Conservation (phyloP, 2,113 vertebrate genomes). For the Misgurnus anguillicaudatus region DNA sequence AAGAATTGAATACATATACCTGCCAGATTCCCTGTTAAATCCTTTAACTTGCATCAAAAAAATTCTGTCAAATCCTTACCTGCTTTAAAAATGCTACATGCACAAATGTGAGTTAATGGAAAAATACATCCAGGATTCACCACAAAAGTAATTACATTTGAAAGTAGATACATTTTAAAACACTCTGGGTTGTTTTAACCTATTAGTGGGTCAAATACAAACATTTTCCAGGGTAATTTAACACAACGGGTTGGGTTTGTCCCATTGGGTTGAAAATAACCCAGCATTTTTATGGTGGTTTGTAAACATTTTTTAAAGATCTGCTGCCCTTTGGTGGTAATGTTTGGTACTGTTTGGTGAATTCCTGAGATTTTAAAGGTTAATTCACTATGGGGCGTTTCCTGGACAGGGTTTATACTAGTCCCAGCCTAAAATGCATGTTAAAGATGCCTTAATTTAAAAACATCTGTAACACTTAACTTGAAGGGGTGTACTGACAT, state of each 20-base stretch:
- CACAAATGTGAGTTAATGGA: neutral
- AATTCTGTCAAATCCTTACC: neutral
- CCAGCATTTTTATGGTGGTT: too few relatives aligned
- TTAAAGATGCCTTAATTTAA: too few relatives aligned
- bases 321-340: conserved; percentile 58
- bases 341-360: neutral
- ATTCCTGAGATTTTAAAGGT: neutral
- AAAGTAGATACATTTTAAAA: neutral
- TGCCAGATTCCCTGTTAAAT: conserved; percentile 4
- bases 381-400: too few relatives aligned
- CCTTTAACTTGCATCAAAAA: neutral
- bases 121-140: neutral
- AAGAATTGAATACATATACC: neutral
- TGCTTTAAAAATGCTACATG: neutral
- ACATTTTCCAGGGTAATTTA: too few relatives aligned
- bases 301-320: neutral
- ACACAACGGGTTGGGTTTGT: too few relatives aligned
- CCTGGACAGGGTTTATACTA: too few relatives aligned
- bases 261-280: too few relatives aligned
- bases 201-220: too few relatives aligned
- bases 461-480: too few relatives aligned
- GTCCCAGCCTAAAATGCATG: too few relatives aligned
- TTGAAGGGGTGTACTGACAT: too few relatives aligned
- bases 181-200: neutral
- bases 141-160: neutral